phyloP scores from a whole-genome alignment of 2,113 vertebrate genomes.

The Amazona vittata region DNA sequence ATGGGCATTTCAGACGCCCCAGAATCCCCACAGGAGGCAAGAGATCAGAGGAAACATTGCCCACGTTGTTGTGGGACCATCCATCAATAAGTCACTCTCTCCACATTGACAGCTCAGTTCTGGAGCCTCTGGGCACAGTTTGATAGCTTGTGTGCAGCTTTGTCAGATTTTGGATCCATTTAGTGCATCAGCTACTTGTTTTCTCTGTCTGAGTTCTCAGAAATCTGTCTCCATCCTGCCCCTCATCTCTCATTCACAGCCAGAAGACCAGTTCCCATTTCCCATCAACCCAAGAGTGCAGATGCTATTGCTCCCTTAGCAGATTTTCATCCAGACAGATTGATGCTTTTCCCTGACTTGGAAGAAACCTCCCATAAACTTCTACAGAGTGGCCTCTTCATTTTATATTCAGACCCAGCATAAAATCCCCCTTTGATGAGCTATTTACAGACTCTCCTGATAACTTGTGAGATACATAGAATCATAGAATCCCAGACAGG shows the following conservation, averaged over 20 bases:
- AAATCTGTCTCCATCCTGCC: neutral
- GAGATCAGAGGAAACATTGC: neutral
- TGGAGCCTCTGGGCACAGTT: neutral
- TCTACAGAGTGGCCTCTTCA: neutral
- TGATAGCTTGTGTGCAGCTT: neutral
- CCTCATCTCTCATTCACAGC: neutral
- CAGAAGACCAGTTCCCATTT: slow-evolving; percentile 2
- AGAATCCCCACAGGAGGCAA: neutral
- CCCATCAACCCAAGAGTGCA: neutral
- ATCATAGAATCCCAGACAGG: neutral
- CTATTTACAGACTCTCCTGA: neutral
- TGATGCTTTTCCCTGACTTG: neutral
- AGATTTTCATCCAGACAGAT: slow-evolving; percentile 25
- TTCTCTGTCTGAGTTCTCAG: slow-evolving; percentile 10
- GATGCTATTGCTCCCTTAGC: slow-evolving; percentile 36
- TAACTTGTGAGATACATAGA: neutral
- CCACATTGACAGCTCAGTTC: neutral
- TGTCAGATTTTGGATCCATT: neutral
- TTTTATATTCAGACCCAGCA: neutral
- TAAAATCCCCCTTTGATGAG: neutral
- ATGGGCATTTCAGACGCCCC: neutral
- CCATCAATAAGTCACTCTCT: neutral
- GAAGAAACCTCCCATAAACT: neutral
- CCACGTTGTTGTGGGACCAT: accelerated
- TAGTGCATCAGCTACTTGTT: neutral